Evolutionary conservation across 1,140 invertebrate genomes (phyloP), one percentile per base, ranked within the genome.

Genomic region (Microplitis demolitor): DNA sequence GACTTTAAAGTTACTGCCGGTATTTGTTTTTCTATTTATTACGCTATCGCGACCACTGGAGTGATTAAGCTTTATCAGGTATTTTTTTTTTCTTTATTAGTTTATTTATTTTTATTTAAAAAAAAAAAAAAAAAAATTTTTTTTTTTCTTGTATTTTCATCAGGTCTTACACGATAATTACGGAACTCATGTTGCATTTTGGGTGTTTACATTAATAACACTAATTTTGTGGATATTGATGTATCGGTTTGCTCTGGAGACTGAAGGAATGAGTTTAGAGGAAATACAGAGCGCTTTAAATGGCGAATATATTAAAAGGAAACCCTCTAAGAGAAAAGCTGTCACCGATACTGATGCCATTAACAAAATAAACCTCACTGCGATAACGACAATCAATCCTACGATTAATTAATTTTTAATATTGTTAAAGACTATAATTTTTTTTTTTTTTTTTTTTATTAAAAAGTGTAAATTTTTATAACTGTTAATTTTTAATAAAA

Each of bases 221-320:
- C 76, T 88, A 33, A 31, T 90, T 66, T 85, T 91, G 31, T 85
- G 88, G 77, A 75, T 91, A 11, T 81, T 90, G 45, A 85, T 91
- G 69, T 89, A 86, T 72, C 82, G 89, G 60, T 89, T 88, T 71
- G 85, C 93, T 35, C 91, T 91, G 3, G 91, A 92, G 81, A 92
- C 91, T 3, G 91, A 91, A 79, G 90, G 91, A n/a, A 89, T 88
- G 76, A 88, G 80, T 45, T 81, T 91, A 71, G 90, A 91, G 74
- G 89, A 92, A 79, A 89, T 92, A 77, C 82, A 88, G 68, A 75
- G 58, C 37, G 33, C 24, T 11, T 66, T 74, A 31, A 24, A 61
- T 1, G 50, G 33, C 13, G 24, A 11, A 33, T 53, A n/a, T 11
- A 53, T 50, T 31, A 34, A 45, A 16, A 39, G 39, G 14, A 68